Base-by-base conservation (phyloP, 2,888 invertebrate species). In the Gastracanthus pulcherrimus region DNA sequence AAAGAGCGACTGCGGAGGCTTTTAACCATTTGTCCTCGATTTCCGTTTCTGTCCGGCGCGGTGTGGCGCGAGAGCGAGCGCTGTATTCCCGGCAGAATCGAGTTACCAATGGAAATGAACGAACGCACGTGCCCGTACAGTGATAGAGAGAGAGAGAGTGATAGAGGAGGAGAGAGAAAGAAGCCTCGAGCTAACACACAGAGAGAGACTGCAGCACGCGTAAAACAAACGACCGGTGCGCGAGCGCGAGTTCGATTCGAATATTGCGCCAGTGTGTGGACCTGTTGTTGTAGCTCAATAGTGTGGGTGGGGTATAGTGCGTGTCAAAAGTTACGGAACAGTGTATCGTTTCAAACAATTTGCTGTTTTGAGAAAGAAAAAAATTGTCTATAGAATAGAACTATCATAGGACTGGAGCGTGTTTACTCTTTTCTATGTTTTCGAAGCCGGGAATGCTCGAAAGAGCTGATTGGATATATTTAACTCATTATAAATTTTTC, bases 1-100 rank as follows among this genome's bases (percentile, higher is more conserved):
- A 23, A 26, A 55, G n/a, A 55, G 55, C 55, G 11, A 23, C n/a
- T 7, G 6, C 60, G 31, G 45, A 75, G 34, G 74, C 74, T 64
- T 75, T 85, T 84, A 82, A 84, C 85, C 83, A 87, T 87, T 87
- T 85, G 84, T 85, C 85, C 81, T 72, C 80, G 78, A 72, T 48
- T 75, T 75, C 74, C 74, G 81, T 66, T 81, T 72, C 41, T 51
- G 34, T 55, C 70, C 62, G 62, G 23, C 9, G 29, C 58, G 29
- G 58, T 13, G 60, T 34, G 60, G 31, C 31, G 31, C 26, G 60
- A 31, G 3, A 6, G 23, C 55, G 11, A 55, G 11, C 55, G 70
- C 29, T 36, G 77, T 82, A 84, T 85, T 82, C 82, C 86, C 76
- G 48, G 45, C 45, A 67, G 83, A 85, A 87, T 87, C 81, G 84